Base-by-base conservation (phyloP, 1,140 invertebrate species). In the Bombus affinis region DNA sequence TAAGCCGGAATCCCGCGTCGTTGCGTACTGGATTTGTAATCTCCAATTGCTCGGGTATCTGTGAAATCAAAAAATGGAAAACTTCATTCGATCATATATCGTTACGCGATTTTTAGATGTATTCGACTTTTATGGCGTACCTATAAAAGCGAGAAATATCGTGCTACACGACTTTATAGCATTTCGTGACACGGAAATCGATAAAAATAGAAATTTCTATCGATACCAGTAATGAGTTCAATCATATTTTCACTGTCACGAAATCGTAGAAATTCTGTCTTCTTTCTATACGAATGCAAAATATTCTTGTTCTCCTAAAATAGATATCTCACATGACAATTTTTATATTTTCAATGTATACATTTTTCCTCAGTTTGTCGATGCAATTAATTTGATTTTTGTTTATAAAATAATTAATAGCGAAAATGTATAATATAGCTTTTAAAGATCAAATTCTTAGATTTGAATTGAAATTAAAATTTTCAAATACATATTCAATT, bases 41-140 rank as follows among this genome's bases (percentile, higher is more conserved):
- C 97, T 96, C 97, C 97, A 98, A 94, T 98, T 98, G 94, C 97
- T 98, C 22, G 97, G 97, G 93, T 98, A 96, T 86, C 91, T 96
- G 93, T 1, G 22, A 18, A 9, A 83, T 77, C 62, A 75, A 3
- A 70, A 35, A 39, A 13, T 59, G 12, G 35, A 59, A n/a, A 81
- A 80, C 53, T 72, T 80, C 39, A 73, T 65, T 80, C 47, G 47
- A 3, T 1, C 10, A 12, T 62, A 12, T n/a, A n/a, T 62, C 10
- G 10, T 28, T 62, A n/a, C n/a, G 59, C 12, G 59, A 18, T 81
- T 73, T n/a, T 53, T 35, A 28, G 3, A 42, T 42, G 5, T 47
- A 12, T 78, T 57, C 37, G 70, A 74, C 73, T 86, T 88, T 79
- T 42, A 78, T 25, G 28, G 22, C 53, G 47, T 53, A 22, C 2